Base-by-base conservation (phyloP, 2,888 invertebrate species). In the Chromoteleia sp. region DNA sequence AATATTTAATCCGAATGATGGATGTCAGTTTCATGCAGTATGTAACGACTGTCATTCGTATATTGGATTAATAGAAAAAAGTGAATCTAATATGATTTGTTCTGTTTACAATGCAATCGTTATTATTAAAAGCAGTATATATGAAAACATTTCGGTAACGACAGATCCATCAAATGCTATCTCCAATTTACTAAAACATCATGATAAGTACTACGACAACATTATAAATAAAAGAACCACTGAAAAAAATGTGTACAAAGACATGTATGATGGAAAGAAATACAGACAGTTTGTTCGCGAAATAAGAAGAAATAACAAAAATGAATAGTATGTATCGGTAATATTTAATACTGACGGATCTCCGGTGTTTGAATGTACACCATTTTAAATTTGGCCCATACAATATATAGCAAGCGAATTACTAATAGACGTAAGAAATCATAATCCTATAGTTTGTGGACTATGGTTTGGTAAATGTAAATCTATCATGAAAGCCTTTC, bases 181-280 rank as follows among this genome's bases (percentile, higher is more conserved):
- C 3, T 1, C 10, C 33, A 25, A 61, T 43, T 0, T 54, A 29
- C 25, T 77, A 29, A 33, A 65, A 30, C 12, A 61, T 10, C 61
- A 77, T 54, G 12, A 19, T 0, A 70, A 54, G 14, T 77, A 70
- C 33, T 77, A 77, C 7, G 36, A 68, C 43, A 52, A 30, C 15
- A 21, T 77, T 8, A 25, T 54, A 12, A 77, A n/a, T n/a, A 5
- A 52, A 25, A 25, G 36, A 25, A 3, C 21, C 48, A 33, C 2
- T 36, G 19, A 45, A 8, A 7, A 17, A 12, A 30, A 14, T 12
- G 1, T 25, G 19, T 25, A 39, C 0, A 25, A 14, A 5, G 76
- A 83, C 29, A 74, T 80, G 14, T 61, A 58, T 29, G 73, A 80
- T 59, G 80, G 81, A 43, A 56, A 52, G 17, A 30, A 33, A 10